A percentile compares a stretch with the other conserved stretches of the same genome.
Conservation (phyloP, 1,140 invertebrate genomes). For the Drosophila navojoa region DNA sequence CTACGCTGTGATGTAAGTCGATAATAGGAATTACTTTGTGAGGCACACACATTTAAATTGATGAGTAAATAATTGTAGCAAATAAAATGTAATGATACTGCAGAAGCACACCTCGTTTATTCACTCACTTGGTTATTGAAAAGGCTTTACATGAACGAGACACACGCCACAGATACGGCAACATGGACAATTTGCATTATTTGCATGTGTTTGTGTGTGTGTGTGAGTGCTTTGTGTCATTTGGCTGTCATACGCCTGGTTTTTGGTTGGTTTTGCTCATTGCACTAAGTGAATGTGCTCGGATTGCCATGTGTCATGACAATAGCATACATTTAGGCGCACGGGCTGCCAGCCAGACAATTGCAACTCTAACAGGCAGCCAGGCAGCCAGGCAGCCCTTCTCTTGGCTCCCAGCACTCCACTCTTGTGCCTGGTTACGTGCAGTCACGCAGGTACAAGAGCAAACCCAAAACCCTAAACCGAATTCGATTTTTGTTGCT, state of each 20-base stretch:
- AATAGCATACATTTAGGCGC: conserved; percentile 67
- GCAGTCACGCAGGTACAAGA: conserved; percentile 3
- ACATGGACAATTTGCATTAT: conserved; percentile 39
- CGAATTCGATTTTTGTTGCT: neutral
- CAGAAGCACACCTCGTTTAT: neutral
- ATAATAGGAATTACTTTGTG: too few species aligned
- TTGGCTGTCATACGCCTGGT: conserved; percentile 45
- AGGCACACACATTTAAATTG: too few species aligned
- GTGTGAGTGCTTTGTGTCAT: conserved; percentile 30
- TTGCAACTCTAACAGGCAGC: conserved; percentile 10
- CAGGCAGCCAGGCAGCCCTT: neutral
- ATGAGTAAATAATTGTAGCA: too few species aligned
- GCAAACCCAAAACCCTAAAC: too few species aligned
- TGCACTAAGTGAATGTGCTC: conserved; percentile 71
- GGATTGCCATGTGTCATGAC: conserved; percentile 54
- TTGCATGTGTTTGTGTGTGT: neutral
- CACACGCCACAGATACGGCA: conserved; percentile 56
- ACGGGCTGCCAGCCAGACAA: conserved; percentile 32
- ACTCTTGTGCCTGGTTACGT: conserved; percentile 8
- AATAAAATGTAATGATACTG: too few species aligned
- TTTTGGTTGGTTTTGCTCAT: conserved; percentile 57
- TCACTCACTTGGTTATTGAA: conserved; percentile 56
- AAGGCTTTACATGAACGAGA: conserved; percentile 66
- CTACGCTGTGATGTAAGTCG: too few species aligned
- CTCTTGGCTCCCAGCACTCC: neutral